Conservation (phyloP, 1,140 invertebrate species). For the Cotesia glomerata region DNA sequence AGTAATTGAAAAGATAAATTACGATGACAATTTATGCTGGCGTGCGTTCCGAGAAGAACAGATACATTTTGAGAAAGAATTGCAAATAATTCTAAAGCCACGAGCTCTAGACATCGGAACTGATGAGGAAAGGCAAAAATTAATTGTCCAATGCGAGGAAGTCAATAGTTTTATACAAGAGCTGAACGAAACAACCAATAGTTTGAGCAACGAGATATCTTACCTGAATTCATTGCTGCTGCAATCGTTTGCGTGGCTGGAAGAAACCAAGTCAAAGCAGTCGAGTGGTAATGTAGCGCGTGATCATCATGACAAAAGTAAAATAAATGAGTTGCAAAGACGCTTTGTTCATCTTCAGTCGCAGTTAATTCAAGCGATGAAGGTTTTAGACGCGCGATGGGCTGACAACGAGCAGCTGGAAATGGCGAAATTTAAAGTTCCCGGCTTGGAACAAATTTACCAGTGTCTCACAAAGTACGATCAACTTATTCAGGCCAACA, state of each 20-base stretch:
- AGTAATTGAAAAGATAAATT: constrained; percentile 25
- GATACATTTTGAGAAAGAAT: constrained; percentile 62
- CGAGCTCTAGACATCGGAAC: constrained; percentile 54
- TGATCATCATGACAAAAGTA: constrained; percentile 48
- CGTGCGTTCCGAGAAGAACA: constrained; percentile 56
- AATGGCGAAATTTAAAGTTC: constrained; percentile 53
- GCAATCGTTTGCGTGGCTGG: constrained; percentile 61
- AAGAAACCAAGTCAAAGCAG: constrained; percentile 60
- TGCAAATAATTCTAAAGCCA: constrained; percentile 47
- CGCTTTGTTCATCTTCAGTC: constrained; percentile 56
- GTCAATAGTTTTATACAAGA: constrained; percentile 61
- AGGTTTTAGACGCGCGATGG: constrained; percentile 58
- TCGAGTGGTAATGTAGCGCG: constrained; percentile 36
- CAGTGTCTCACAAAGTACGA: constrained; percentile 52
- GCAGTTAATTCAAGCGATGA: constrained; percentile 57
- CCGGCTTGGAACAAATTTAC: constrained; percentile 55
- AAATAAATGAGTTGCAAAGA: constrained; percentile 53
- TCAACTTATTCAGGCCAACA: constrained; percentile 52
- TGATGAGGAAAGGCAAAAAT: constrained; percentile 59
- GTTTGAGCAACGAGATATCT: constrained; percentile 53
- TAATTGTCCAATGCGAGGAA: constrained; percentile 52
- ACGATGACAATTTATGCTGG: constrained; percentile 46
- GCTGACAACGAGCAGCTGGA: constrained; percentile 44
- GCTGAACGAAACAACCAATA: constrained; percentile 58
- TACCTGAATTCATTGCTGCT: constrained; percentile 55